Conservation (phyloP, 2,888 invertebrate species). For the Kuschelorhynchus macadamiae region DNA sequence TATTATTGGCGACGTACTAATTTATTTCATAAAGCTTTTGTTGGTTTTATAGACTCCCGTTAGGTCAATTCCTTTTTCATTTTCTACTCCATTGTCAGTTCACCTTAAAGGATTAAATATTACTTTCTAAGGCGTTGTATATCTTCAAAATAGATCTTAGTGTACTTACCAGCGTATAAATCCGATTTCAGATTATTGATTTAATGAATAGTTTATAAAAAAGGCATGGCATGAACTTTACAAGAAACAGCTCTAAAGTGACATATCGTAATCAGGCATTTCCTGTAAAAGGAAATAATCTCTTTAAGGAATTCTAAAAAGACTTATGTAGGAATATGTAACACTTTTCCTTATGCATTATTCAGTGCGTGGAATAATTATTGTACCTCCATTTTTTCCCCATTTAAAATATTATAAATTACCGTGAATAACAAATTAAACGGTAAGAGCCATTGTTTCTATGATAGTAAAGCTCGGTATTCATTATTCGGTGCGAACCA, state of each 20-base stretch:
- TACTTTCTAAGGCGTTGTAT: slow-evolving; percentile 43
- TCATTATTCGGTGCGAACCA: no score
- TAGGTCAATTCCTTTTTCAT: slow-evolving; percentile 22
- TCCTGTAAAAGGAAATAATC: slow-evolving; percentile 42
- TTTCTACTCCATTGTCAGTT: slow-evolving; percentile 29
- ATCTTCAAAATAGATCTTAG: slow-evolving; percentile 44
- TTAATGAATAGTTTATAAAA: slow-evolving; percentile 44
- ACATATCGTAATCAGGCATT: slow-evolving; percentile 30
- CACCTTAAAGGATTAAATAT: slow-evolving; percentile 42
- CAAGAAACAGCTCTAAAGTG: slow-evolving; percentile 22
- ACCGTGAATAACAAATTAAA: no score
- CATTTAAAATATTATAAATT: no score
- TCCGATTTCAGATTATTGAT: slow-evolving; percentile 47
- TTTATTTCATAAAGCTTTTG: neutral
- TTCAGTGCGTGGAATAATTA: slow-evolving; percentile 9
- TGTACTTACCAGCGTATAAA: slow-evolving; percentile 27
- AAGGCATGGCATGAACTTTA: slow-evolving; percentile 26
- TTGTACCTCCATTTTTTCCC: neutral
- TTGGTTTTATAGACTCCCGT: slow-evolving; percentile 12
- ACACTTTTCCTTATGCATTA: slow-evolving; percentile 27
- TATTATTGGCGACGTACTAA: slow-evolving; percentile 3
- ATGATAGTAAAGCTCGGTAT: no score
- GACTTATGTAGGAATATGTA: slow-evolving; percentile 38
- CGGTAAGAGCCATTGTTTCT: no score
- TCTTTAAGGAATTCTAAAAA: slow-evolving; percentile 32